Percentiles rank a stretch among this genome's conserved stretches.
Conservation (phyloP, 2,113 vertebrate species). For the Lampris incognitus region DNA sequence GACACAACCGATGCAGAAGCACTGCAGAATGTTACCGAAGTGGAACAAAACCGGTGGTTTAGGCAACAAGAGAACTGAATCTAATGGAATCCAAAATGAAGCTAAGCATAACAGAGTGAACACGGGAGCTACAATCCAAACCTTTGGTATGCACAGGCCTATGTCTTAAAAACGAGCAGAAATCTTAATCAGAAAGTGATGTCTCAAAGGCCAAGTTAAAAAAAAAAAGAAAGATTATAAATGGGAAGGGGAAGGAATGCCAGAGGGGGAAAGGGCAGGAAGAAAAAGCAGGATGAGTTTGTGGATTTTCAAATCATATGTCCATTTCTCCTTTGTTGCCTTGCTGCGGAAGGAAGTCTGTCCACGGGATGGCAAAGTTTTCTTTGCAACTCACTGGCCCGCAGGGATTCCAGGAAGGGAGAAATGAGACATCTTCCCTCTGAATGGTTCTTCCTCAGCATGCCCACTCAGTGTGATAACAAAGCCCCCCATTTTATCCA, state of each 20-base stretch:
- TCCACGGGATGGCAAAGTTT: slow-evolving; percentile 53
- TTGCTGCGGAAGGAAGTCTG: slow-evolving; percentile 50
- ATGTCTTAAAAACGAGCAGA: slow-evolving; percentile 8
- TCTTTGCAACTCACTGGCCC: slow-evolving; percentile 62
- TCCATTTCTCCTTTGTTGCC: slow-evolving; percentile 50
- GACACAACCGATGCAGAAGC: background rate
- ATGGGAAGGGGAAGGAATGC: slow-evolving; percentile 56
- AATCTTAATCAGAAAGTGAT: slow-evolving; percentile 36
- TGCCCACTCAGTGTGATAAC: slow-evolving; percentile 47
- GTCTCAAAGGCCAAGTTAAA: slow-evolving; percentile 21
- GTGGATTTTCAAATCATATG: slow-evolving; percentile 62
- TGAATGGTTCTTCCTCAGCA: slow-evolving; percentile 53
- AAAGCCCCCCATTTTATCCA: slow-evolving; percentile 45
- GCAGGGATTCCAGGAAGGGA: slow-evolving; percentile 47
- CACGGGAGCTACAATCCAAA: slow-evolving; percentile 23
- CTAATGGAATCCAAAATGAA: slow-evolving; percentile 8
- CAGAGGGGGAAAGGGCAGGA: slow-evolving; percentile 37
- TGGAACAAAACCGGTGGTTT: slow-evolving; percentile 7
- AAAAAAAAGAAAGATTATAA: slow-evolving; percentile 40
- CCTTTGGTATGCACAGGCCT: slow-evolving; percentile 21
- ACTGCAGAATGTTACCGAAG: background rate
- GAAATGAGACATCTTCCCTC: slow-evolving; percentile 55
- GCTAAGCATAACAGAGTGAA: slow-evolving; percentile 24
- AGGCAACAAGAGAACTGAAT: background rate
- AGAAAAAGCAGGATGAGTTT: slow-evolving; percentile 52